A percentile compares a stretch with the other conserved stretches of the same genome.
Evolutionary conservation across 2,113 vertebrate species (phyloP).

Genomic region (Hydrochoerus hydrochaeris): DNA sequence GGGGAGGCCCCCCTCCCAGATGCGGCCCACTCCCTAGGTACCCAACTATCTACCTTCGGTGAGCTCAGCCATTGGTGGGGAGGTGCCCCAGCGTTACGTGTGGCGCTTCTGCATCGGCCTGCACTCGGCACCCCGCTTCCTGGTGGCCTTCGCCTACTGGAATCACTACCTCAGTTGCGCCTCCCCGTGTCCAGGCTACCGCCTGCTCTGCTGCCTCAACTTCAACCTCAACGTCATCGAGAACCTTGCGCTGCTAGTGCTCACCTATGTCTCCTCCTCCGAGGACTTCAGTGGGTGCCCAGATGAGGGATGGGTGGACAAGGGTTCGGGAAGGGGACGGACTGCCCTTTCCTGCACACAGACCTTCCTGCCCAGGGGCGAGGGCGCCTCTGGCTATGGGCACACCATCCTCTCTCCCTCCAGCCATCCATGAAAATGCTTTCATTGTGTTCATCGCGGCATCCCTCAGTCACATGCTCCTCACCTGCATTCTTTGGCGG

Average conservation of each 20-base stretch:
- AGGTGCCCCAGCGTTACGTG: constrained; percentile 93
- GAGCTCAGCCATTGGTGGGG: constrained; percentile 93
- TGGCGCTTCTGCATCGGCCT: constrained; percentile 95
- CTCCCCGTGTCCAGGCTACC: constrained; percentile 83
- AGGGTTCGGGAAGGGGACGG: constrained; percentile 9
- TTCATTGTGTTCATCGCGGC: constrained; percentile 92
- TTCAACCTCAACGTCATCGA: constrained; percentile 89
- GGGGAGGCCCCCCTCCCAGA: neutral
- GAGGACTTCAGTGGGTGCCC: constrained; percentile 92
- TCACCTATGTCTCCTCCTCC: constrained; percentile 95
- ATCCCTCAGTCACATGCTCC: constrained; percentile 93
- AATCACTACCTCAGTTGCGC: constrained; percentile 90
- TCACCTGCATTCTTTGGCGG: constrained; percentile 94
- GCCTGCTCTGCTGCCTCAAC: constrained; percentile 85
- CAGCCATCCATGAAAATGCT: constrained; percentile 92
- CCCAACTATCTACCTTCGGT: constrained; percentile 97
- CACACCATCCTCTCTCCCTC: neutral
- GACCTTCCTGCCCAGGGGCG: neutral
- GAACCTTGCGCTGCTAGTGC: constrained; percentile 92
- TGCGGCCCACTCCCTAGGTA: constrained; percentile 86
- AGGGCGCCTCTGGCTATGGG: neutral
- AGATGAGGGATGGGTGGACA: constrained; percentile 42
- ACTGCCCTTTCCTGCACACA: neutral
- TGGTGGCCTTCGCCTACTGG: constrained; percentile 92
- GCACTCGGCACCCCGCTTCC: constrained; percentile 93